Conservation (phyloP, 2,797 vertebrate species). For the Gallinago nigripennis region DNA sequence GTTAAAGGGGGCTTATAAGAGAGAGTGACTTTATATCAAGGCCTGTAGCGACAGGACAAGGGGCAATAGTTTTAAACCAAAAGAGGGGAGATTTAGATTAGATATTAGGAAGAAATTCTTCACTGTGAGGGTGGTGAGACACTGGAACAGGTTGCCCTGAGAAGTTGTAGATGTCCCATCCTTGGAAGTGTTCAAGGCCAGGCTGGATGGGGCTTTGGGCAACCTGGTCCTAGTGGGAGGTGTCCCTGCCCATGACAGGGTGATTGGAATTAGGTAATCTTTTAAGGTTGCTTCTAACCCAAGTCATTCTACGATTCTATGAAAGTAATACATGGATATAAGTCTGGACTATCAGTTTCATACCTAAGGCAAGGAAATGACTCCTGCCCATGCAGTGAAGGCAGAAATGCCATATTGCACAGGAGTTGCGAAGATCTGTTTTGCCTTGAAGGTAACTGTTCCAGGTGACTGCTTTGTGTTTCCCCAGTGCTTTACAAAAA, state of each 20-base stretch:
- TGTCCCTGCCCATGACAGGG: fast-evolving
- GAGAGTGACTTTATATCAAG: not conserved
- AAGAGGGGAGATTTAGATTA: not conserved
- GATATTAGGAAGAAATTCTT: not conserved
- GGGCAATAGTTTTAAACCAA: not conserved
- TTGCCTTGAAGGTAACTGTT: not conserved
- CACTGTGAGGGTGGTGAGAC: not conserved
- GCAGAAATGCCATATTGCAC: not conserved
- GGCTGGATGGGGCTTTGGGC: not conserved
- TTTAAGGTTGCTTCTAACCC: not conserved
- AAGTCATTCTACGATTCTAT: not conserved
- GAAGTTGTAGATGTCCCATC: not conserved
- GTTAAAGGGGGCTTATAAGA: not conserved
- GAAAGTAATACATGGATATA: not conserved
- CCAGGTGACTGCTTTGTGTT: not conserved
- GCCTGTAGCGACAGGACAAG: not conserved
- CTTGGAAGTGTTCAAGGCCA: not conserved
- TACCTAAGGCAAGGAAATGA: not conserved
- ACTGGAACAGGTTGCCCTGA: not conserved
- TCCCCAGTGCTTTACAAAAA: not conserved
- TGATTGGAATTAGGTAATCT: fast-evolving
- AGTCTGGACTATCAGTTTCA: not conserved
- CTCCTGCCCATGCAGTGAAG: not conserved
- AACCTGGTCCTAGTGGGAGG: not conserved
- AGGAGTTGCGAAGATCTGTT: not conserved